Evolutionary conservation across 2,113 vertebrate genomes (phyloP), one percentile per base, ranked within the genome.

Genomic region (Xiphorhynchus elegans): DNA sequence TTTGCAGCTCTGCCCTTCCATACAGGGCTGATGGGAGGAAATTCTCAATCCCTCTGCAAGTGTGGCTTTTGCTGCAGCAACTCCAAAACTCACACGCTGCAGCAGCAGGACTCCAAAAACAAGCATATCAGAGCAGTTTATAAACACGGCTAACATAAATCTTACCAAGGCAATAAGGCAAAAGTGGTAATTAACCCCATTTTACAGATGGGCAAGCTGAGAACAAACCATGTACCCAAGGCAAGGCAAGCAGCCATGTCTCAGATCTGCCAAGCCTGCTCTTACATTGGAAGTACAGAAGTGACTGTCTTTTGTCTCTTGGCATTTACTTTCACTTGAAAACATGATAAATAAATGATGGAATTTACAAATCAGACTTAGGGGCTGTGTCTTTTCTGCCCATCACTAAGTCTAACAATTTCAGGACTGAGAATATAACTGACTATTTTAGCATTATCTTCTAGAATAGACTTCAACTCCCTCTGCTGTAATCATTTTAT

Each of bases 341-440:
- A 89, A 39, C 17, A 23, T 21, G 37, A 62, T 18, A 69, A 83
- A 92, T 37, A 89, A 49, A 68, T 47, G 19, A 23, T 15, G 69
- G 64, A 35, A 84, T 68, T 81, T 60, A 86, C 23, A 75, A 63
- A 31, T 72, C 47, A 56, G 68, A 87, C 82, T 84, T 31, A 66
- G 31, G 14, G 9, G 33, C 42, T 95, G 20, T 46, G 62, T 75
- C 70, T 72, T 89, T 96, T 92, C 9, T 24, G 85, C 59, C 42
- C 64, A 72, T 78, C 35, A 23, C 73, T 66, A 94, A 93, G 49
- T 88, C 81, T 92, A 84, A 72, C 58, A 77, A 66, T 87, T 97
- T 89, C 89, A 94, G 88, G 56, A 75, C 40, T 96, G 84, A 44
- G 66, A 95, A 94, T 96, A 90, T 46, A 97, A 95, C 70, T 68